phyloP scores from a whole-genome alignment of 2,113 vertebrate genomes.

The Leuciscus idus region DNA sequence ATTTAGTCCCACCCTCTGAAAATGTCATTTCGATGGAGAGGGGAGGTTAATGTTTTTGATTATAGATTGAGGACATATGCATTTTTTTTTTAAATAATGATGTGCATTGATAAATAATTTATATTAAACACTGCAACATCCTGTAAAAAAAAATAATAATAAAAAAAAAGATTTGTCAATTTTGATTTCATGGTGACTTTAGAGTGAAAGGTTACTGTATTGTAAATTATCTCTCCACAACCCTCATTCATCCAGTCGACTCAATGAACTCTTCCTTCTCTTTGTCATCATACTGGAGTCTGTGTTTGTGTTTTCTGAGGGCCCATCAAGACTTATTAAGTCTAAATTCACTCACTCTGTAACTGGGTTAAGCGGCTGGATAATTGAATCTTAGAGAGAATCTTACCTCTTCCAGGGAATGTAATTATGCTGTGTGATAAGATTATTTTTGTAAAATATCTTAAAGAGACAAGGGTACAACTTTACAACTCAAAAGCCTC shows the following conservation, averaged over 20 bases:
- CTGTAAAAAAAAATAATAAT: too few species aligned
- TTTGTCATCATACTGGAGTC: not conserved
- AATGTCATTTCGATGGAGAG: too few species aligned
- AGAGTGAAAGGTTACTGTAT: too few species aligned
- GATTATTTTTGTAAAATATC: constrained; percentile 44
- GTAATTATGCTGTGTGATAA: constrained; percentile 40
- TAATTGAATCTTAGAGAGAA: constrained; percentile 50
- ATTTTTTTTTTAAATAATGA: too few species aligned
- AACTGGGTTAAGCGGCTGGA: constrained; percentile 51
- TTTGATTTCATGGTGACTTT: too few species aligned
- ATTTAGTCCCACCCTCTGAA: too few species aligned
- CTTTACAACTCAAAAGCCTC: constrained; percentile 3
- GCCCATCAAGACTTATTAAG: constrained; percentile 29
- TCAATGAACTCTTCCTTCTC: not conserved
- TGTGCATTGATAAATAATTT: too few species aligned
- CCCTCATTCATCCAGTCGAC: not conserved
- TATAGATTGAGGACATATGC: too few species aligned
- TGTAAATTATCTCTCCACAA: not conserved
- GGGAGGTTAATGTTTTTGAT: too few species aligned
- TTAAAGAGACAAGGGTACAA: constrained; percentile 36
- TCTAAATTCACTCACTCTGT: constrained; percentile 41
- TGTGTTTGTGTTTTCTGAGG: constrained; percentile 1
- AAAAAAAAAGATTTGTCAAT: too few species aligned
- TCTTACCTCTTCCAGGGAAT: not conserved
- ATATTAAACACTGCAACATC: too few species aligned